Evolutionary conservation across 2,888 invertebrate genomes (phyloP), one percentile per base, ranked within the genome.

Genomic region (Chalcosyrphus nemorum): DNA sequence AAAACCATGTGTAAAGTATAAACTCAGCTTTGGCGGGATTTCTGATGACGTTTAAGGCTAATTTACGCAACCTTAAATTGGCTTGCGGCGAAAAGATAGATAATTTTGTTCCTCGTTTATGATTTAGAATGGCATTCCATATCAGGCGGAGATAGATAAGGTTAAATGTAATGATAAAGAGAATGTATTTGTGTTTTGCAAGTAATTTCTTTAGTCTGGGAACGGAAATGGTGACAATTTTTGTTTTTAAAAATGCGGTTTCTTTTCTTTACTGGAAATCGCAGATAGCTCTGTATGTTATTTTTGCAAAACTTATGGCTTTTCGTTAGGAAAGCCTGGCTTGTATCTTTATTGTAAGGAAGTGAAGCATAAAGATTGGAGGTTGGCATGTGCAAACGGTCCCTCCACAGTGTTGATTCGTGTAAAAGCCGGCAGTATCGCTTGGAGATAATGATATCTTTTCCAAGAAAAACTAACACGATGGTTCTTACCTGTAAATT

Each of bases 21-120:
- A 21, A 38, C 29, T 54, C 27, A 19, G 29, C 52, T 54, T 29
- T 17, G 43, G 41, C 54, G 54, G 63, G 45, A 65, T 74, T 74
- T 74, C 74, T 65, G 54, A 56, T 54, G 74, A 65, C 74, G 63
- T 35, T 54, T 54, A 15, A 19, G 17, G 59, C 11, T 59, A 61
- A 43, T 61, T 61, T 61, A 61, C 59, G 59, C 43, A 61, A 61
- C 27, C 43, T 15, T 43, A 59, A 27, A 59, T 21, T 24, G 5
- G 43, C 59, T 43, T 15, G 59, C 27, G 59, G 27, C 41, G 41
- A 24, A 56, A n/a, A 35, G 56, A 56, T 56, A 56, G 43, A 63
- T 47, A 41, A 43, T 9, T 27, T 41, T 17, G 24, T 59, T 21
- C n/a, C 21, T 13, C 2, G 59, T 15, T 27, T 27, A 15, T 13